These are phyloP conservation scores for Abrostola tripartita DNA, from an alignment of 2,888 invertebrate species.

Conservation along the genomic window DNA sequence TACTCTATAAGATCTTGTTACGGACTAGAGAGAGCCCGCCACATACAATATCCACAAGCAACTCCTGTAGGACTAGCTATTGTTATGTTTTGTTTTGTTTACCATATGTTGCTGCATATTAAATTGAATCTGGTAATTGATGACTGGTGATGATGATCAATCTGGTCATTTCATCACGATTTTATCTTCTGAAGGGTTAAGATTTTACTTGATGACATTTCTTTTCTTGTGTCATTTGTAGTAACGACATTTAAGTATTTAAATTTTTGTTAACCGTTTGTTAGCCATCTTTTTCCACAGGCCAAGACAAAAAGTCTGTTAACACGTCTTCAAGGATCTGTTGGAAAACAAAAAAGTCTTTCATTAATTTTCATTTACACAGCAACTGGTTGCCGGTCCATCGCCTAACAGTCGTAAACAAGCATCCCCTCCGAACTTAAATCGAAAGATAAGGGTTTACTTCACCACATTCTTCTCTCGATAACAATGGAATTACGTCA, in stretches of 20 bases:
- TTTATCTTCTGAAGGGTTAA: too few relatives aligned
- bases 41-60: conserved; percentile 45
- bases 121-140: conserved; percentile 33
- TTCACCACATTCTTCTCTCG: conserved; percentile 26
- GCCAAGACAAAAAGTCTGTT: too few relatives aligned
- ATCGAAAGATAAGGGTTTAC: conserved; percentile 28
- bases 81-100: conserved; percentile 48
- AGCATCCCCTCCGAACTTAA: conserved; percentile 19
- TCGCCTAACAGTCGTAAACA: conserved; percentile 23
- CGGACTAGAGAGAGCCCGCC: conserved; percentile 25
- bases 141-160: too few relatives aligned
- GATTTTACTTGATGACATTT: too few relatives aligned
- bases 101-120: conserved; percentile 40
- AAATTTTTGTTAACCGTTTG: too few relatives aligned
- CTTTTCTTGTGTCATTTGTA: too few relatives aligned
- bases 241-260: too few relatives aligned
- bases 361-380: not conserved
- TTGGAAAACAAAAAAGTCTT: not conserved
- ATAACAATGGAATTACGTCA: conserved; percentile 20
- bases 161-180: not conserved
- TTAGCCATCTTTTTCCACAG: too few relatives aligned
- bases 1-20: conserved; percentile 47
- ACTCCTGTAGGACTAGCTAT: conserved; percentile 35
- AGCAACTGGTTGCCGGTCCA: conserved; percentile 5
- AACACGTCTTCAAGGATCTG: too few relatives aligned